Evolutionary conservation across 2,797 vertebrate genomes (phyloP).

Genomic region (Chelon auratus): DNA sequence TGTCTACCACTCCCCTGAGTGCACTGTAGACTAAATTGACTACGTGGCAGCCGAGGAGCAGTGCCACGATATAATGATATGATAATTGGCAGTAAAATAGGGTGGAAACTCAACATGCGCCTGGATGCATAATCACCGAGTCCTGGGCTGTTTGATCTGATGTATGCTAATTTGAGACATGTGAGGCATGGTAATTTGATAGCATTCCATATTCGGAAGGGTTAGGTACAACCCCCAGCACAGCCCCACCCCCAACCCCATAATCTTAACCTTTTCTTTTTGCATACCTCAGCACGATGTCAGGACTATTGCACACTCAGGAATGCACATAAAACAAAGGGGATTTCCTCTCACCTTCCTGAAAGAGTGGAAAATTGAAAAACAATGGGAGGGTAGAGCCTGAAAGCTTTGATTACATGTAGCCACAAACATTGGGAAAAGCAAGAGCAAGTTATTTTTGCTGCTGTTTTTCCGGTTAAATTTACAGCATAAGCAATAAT

Average conservation of each 20-base stretch:
- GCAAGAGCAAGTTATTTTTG: neutral
- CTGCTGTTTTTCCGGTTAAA: neutral
- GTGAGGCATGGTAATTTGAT: conserved; percentile 78
- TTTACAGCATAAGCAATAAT: neutral
- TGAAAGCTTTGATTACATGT: conserved; percentile 10
- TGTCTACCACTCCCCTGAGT: conserved; percentile 58
- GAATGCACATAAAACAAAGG: conserved; percentile 35
- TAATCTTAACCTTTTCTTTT: conserved; percentile 59
- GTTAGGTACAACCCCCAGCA: conserved; percentile 13
- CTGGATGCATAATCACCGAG: conserved; percentile 67
- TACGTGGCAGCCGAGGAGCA: conserved; percentile 46
- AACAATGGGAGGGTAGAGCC: neutral
- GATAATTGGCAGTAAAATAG: conserved; percentile 77
- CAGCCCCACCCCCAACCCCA: conserved; percentile 14
- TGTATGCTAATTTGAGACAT: conserved; percentile 79
- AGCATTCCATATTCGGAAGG: conserved; percentile 61
- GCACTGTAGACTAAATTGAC: conserved; percentile 66
- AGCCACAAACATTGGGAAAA: neutral
- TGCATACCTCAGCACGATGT: conserved; percentile 64
- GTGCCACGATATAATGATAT: conserved; percentile 76
- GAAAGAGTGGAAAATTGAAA: conserved; percentile 12
- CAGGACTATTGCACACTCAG: conserved; percentile 20
- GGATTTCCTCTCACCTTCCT: conserved; percentile 21
- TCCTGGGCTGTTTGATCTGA: conserved; percentile 75
- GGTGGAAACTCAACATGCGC: conserved; percentile 75